Evolutionary conservation across 2,888 invertebrate genomes (phyloP).

Genomic region (Dicycla oo): DNA sequence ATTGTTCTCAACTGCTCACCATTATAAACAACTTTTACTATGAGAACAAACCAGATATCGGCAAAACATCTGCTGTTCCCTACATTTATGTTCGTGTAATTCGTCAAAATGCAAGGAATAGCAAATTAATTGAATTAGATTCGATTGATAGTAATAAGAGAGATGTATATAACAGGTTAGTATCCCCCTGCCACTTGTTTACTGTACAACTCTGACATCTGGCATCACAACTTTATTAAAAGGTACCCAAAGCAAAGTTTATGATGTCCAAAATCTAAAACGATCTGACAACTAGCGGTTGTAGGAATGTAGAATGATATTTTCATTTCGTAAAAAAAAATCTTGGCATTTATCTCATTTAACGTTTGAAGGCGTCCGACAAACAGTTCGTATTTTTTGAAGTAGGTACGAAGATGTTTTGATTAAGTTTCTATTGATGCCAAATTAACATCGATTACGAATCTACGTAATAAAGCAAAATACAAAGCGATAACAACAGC

Average conservation of each 20-base stretch:
- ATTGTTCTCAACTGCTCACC: too few species aligned
- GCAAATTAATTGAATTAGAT: too few species aligned
- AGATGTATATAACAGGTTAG: conserved; percentile 44
- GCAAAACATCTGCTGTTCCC: too few species aligned
- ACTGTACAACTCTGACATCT: conserved; percentile 13
- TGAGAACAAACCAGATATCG: too few species aligned
- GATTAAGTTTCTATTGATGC: conserved; percentile 47
- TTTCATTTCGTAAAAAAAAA: conserved; percentile 33
- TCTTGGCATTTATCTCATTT: conserved; percentile 72
- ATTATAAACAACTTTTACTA: too few species aligned
- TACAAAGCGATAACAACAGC: not conserved
- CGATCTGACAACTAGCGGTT: not conserved
- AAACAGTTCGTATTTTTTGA: conserved; percentile 48
- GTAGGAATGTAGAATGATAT: conserved; percentile 43
- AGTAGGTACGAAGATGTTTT: conserved; percentile 25
- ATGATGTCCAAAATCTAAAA: conserved; percentile 13
- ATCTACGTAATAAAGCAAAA: conserved; percentile 23
- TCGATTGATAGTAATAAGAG: too few species aligned
- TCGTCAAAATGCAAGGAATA: too few species aligned
- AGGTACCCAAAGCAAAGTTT: conserved; percentile 13
- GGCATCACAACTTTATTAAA: conserved; percentile 22
- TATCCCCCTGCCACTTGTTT: conserved; percentile 24
- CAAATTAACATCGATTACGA: conserved; percentile 45
- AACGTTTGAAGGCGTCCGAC: conserved; percentile 32
- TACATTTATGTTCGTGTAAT: too few species aligned